Percentiles rank a stretch among this genome's conserved stretches.
These are phyloP conservation scores for Catamblyrhynchus diadema DNA, from an alignment of 2,797 vertebrate genomes.

Conservation along the genomic window DNA sequence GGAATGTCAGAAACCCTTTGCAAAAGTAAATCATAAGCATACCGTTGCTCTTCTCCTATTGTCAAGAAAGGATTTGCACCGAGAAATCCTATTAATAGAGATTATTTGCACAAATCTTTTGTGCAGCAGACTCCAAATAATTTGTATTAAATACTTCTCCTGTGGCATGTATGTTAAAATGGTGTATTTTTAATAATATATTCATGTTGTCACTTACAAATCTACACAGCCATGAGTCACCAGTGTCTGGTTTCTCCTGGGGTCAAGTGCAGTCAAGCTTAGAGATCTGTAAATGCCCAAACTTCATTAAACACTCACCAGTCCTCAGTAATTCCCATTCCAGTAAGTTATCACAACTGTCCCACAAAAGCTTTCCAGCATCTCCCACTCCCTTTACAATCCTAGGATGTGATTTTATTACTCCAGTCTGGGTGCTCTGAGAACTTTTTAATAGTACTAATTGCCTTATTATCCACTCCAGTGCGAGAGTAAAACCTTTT, in stretches of 20 bases:
- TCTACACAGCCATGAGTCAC: not conserved
- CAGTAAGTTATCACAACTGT: not conserved
- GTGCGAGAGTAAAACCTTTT: constrained; percentile 50
- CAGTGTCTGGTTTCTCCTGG: not conserved
- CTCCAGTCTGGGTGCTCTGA: not conserved
- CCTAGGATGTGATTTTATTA: constrained; percentile 32
- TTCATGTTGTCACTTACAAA: not conserved
- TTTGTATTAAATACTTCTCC: not conserved
- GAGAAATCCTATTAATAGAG: constrained; percentile 16
- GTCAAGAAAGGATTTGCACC: constrained; percentile 1
- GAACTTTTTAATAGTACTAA: constrained; percentile 50
- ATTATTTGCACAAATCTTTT: not conserved
- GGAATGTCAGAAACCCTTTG: not conserved
- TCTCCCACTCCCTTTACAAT: not conserved
- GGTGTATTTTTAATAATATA: not conserved
- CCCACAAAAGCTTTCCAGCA: not conserved
- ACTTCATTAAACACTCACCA: not conserved
- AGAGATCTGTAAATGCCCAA: not conserved
- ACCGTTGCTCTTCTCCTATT: not conserved
- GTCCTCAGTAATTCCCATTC: not conserved
- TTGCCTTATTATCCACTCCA: constrained; percentile 58
- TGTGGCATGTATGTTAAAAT: not conserved
- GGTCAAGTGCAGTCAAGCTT: not conserved
- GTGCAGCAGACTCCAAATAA: not conserved
- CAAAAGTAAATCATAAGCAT: not conserved